Base-by-base conservation (phyloP, 2,113 vertebrate genomes). In the Gobio gobio region DNA sequence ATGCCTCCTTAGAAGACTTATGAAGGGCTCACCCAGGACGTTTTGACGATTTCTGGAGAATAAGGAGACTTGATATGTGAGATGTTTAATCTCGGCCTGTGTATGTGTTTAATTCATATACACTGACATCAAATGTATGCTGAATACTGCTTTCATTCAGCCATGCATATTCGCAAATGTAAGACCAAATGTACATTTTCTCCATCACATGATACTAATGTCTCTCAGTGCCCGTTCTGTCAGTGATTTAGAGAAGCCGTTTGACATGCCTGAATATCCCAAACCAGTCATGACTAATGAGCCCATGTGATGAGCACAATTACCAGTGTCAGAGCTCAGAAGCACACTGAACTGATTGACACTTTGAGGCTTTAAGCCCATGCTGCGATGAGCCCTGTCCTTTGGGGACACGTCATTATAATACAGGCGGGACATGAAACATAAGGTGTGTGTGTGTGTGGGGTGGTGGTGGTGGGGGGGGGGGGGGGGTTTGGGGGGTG, bases 261-360 rank as follows among this genome's bases (percentile, higher is more conserved):
- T 59, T 58, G 75, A 40, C 75, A 78, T 5, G 74, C 29, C 49
- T 56, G 54, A 59, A 78, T 58, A 36, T 78, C 76, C 29, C 29
- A 59, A 43, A 43, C 6, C 76, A 59, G 76, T 59, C 33, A 36
- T 58, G 75, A 77, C 49, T 77, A 77, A 77, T 77, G 51, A 77
- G 49, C 74, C 36, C 74, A 77, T 33, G 51, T 56, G 74, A 77
- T 77, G 74, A 58, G 75, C 75, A 77, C 29, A 59, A 78, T 59
- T 78, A 78, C 20, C 76, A 59, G 12, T 59, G 54, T 78, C 76
- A 78, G 54, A 59, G 76, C 54, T 43, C 76, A 24, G 29, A 78
- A 24, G 76, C 73, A 56, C 10, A 54, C 49, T 36, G 54, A 78
- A 40, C 29, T 78, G 76, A 78, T 22, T 78, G 76, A 78, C 76